Percentiles rank a stretch among this genome's conserved stretches.
Conservation (phyloP, 2,888 invertebrate genomes). For the Euspilapteryx auroguttella region DNA sequence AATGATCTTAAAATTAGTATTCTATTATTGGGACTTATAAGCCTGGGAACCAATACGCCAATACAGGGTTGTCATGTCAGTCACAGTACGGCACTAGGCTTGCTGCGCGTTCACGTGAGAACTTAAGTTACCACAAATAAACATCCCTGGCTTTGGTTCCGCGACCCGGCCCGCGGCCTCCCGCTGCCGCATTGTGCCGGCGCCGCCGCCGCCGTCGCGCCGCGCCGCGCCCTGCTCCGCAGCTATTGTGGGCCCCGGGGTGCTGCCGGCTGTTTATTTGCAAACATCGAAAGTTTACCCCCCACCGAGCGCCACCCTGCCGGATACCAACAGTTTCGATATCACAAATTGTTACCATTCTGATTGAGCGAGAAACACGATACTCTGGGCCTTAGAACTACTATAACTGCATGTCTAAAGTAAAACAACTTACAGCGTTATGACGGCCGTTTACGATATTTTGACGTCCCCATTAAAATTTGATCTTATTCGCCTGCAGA, state of each 20-base stretch:
- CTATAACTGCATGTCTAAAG: too few species aligned
- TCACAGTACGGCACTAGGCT: too few species aligned
- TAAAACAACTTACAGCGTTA: too few species aligned
- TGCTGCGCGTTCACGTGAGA: background rate
- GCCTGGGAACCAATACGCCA: too few species aligned
- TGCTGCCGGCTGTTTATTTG: slow-evolving; percentile 54
- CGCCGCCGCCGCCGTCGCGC: too few species aligned
- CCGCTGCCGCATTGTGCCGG: slow-evolving; percentile 27
- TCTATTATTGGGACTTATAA: too few species aligned
- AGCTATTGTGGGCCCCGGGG: slow-evolving; percentile 18
- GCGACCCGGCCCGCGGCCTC: slow-evolving; percentile 13
- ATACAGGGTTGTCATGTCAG: too few species aligned
- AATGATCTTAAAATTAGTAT: too few species aligned
- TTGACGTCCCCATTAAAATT: too few species aligned
- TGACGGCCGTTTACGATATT: too few species aligned
- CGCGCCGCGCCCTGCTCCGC: slow-evolving; percentile 7
- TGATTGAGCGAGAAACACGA: slow-evolving; percentile 24
- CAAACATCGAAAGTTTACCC: slow-evolving; percentile 42
- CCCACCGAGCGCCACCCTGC: slow-evolving; percentile 10
- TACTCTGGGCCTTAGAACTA: too few species aligned
- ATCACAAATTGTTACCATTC: slow-evolving; percentile 41
- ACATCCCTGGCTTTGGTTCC: background rate
- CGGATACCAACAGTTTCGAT: slow-evolving; percentile 10
- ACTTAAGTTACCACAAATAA: slow-evolving; percentile 3
- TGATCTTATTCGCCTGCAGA: too few species aligned